Base-by-base conservation (phyloP, 2,113 vertebrate species). In the Nothocercus julius region DNA sequence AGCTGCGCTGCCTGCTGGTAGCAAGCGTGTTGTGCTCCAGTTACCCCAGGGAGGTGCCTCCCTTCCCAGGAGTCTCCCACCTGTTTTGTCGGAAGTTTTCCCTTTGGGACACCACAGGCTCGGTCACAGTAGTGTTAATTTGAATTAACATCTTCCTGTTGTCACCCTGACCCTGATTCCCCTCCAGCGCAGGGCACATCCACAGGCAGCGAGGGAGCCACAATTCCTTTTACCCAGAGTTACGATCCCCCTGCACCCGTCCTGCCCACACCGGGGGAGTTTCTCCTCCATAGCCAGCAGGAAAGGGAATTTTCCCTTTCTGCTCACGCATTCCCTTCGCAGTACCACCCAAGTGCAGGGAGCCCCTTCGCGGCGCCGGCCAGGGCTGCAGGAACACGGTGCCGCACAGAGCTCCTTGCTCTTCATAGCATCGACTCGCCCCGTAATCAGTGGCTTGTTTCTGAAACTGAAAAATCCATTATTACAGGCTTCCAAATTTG, bases 401-500 rank as follows among this genome's bases (percentile, higher is more conserved):
- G 58, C 12, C 1, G 32, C 18, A 40, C 53, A 27, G 11, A 47
- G 45, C 78, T 82, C 59, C 81, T 88, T 64, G 17, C 76, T 87
- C 66, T 87, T 89, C 64, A 77, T n/a, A 54, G 85, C 92, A 88
- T 96, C 51, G 70, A 95, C 93, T 95, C 93, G 66, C 94, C 92
- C 95, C 77, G 77, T 87, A 90, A 96, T 96, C 95, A 96, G 92
- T 79, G 34, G 79, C 93, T 94, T 32, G 11, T 3, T 69, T 91
- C 82, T 80, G 24, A 92, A 97, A 93, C 70, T 13, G 82, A 96
- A 67, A 78, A 78, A 89, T 91, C 95, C 93, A 96, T 97, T 97
- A 96, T 93, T 89, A 85, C 76, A 69, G 84, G 69, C 86, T 89
- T 94, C 95, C 80, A 77, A 94, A 91, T 70, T 40, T 42, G 56